Evolutionary conservation across 2,888 invertebrate species (phyloP), one percentile per base, ranked within the genome.

Genomic region (Cremastinae sp.): DNA sequence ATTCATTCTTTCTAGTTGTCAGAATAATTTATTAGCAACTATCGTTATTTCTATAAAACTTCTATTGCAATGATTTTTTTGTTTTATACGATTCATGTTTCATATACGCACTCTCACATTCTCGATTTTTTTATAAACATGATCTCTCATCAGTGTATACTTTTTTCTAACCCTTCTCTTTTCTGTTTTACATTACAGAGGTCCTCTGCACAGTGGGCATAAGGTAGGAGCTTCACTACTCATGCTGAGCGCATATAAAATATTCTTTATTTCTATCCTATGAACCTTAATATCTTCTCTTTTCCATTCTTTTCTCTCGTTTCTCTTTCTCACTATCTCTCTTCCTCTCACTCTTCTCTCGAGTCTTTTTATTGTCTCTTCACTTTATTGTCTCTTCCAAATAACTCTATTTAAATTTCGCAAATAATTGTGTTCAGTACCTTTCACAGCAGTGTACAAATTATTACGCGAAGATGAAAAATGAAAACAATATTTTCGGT

Each of bases 151-250:
- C 70, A 53, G 16, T 74, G 58, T 84, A 80, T 81, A 82, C 81
- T 79, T 84, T 83, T 84, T 84, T 89, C 86, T 88, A 89, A 89
- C 87, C 86, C 80, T 87, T 84, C 84, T 86, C 82, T 86, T 87
- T 85, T 89, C 87, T 88, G 84, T 85, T 84, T 89, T 86, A 85
- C 84, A 87, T 89, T 89, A 84, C 89, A 89, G 89, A 88, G 89
- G 86, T 81, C 85, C 87, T 85, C 88, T 89, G 82, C 88, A 88
- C 87, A 87, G 88, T 83, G 88, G 89, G 79, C 86, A 89, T 84
- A 89, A 89, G 89, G 89, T 89, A 89, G 82, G 87, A 85, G 62
- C 61, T 72, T 36, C 41, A 34, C 47, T 62, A 45, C 38, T 68
- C 45, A 36, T 51, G 41, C 56, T 34, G 20, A 22, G 49, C 49